Evolutionary conservation across 2,888 invertebrate species (phyloP), one percentile per base, ranked within the genome.

Genomic region (Cancer borealis): DNA sequence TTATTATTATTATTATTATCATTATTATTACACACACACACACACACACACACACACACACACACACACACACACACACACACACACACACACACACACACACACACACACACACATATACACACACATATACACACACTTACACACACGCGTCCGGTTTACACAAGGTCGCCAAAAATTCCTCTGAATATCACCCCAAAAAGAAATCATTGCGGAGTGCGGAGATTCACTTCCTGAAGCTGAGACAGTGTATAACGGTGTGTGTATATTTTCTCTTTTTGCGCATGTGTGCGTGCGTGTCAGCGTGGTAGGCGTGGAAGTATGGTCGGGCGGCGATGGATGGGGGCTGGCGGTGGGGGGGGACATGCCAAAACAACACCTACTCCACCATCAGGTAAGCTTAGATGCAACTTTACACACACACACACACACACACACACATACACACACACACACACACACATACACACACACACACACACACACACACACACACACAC

Each of bases 361-460:
- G 45, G 45, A 5, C 39, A 6, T 46, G 26, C 46, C 45, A 14
- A 5, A 3, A 17, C 26, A 12, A 79, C 91, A 26, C 49, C n/a
- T 5, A 91, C 46, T 26, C 14, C 73, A 91, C 45, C 30, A 21
- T 14, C 73, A 91, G 91, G 91, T 91, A 90, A 91, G 45, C 88
- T 4, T 4, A 88, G 21, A 88, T 46, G 17, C 46, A 88, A 10
- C 14, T 21, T 46, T 46, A 46, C 88, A 88, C 88, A 17, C 46
- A 88, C 88, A 14, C 12, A 88, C 88, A 88, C 88, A 17, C 21
- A 88, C 46, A 88, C 88, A 46, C 46, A 88, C 46, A 45, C 46
- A 88, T 46, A 46, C 88, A 88, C 88, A 17, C 46, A 88, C 88
- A 14, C 12, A 88, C 88, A 45, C 45, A 88, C 46, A 45, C 45